phyloP scores from a whole-genome alignment of 2,888 invertebrate genomes.

The Ferdinandea cuprea region DNA sequence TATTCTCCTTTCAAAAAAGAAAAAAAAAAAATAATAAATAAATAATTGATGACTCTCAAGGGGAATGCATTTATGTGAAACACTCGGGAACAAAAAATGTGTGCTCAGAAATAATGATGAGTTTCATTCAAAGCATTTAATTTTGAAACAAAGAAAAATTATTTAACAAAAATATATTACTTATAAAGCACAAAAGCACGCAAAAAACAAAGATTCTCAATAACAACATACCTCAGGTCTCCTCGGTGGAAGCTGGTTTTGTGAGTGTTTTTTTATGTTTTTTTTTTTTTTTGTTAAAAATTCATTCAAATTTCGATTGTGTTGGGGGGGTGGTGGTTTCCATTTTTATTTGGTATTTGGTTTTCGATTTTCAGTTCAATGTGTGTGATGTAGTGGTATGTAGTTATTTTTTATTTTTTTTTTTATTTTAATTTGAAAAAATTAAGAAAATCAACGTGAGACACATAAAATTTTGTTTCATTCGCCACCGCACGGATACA shows the following conservation, averaged over 20 bases:
- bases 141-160: conserved; percentile 35
- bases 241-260: conserved; percentile 90
- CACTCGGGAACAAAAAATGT: conserved; percentile 19
- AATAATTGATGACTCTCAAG: not conserved
- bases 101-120: conserved; percentile 25
- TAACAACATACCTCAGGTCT: conserved; percentile 92
- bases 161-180: conserved; percentile 54
- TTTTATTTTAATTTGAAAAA: conserved; percentile 34
- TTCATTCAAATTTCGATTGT: conserved; percentile 41
- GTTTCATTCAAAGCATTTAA: conserved; percentile 56
- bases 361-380: conserved; percentile 54
- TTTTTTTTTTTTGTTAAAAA: conserved; percentile 51
- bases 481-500: conserved; percentile 65
- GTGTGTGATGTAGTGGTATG: conserved; percentile 73
- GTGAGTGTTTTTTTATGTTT: conserved; percentile 51
- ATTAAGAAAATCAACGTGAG: conserved; percentile 51
- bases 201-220: conserved; percentile 74
- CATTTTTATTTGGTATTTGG: conserved; percentile 26
- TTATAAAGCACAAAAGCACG: conserved; percentile 68
- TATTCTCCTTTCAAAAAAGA: not conserved
- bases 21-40: too few relatives aligned
- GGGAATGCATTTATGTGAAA: conserved; percentile 28
- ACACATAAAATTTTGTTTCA: conserved; percentile 66
- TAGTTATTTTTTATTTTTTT: conserved; percentile 63
- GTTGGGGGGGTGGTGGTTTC: conserved; percentile 37